phyloP scores from a whole-genome alignment of 2,113 vertebrate species.

The Oryzias melastigma region DNA sequence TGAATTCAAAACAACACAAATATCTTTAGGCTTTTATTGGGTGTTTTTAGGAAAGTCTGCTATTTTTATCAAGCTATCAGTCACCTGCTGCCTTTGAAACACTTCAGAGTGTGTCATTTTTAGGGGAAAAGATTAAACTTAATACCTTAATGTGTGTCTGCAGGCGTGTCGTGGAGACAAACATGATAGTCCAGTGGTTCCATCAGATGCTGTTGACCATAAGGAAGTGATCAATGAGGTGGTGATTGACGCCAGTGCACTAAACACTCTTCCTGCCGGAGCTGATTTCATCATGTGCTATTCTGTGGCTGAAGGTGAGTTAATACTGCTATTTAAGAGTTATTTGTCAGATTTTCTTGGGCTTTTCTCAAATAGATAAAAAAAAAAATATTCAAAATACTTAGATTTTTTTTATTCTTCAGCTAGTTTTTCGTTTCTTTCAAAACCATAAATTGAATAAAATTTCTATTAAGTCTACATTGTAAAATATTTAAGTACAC shows the following conservation, averaged over 20 bases:
- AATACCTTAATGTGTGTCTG: background rate
- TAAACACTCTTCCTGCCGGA: conserved; percentile 88
- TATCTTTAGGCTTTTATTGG: no score
- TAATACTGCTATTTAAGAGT: background rate
- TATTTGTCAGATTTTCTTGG: background rate
- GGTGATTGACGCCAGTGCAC: conserved; percentile 82
- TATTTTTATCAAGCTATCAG: no score
- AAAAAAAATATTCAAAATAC: no score
- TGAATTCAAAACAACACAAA: conserved; percentile 46
- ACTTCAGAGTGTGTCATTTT: background rate
- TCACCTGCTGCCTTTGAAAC: no score
- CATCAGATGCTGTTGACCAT: conserved; percentile 76
- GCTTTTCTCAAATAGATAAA: background rate
- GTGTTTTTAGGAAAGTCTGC: no score
- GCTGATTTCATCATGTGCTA: conserved; percentile 98
- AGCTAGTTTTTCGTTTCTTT: no score
- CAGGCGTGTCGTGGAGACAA: conserved; percentile 91
- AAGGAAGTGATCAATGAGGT: conserved; percentile 60
- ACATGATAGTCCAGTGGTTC: conserved; percentile 82
- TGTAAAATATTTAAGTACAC: no score
- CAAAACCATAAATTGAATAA: no score
- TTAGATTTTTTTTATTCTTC: no score
- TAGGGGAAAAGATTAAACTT: background rate
- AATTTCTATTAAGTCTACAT: no score
- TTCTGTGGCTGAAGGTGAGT: conserved; percentile 92